Percentiles rank a stretch among this genome's conserved stretches.
phyloP scores from a whole-genome alignment of 2,888 invertebrate species.

The Euzetes globulus region DNA sequence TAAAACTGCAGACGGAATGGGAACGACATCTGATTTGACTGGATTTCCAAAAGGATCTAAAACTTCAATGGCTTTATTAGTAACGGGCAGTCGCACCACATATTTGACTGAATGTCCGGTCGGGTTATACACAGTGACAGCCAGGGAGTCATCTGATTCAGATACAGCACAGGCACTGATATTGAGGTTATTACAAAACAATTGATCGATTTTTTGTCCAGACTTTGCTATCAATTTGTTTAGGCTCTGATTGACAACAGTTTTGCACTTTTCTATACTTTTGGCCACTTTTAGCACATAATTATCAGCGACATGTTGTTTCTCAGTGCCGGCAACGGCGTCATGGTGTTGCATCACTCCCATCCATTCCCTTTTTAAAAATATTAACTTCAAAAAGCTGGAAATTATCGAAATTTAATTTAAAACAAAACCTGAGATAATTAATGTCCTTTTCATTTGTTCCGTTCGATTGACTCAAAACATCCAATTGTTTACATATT shows the following conservation, averaged over 20 bases:
- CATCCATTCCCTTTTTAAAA: slow-evolving; percentile 40
- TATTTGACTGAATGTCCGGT: slow-evolving; percentile 53
- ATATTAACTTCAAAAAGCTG: no score
- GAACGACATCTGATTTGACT: slow-evolving; percentile 49
- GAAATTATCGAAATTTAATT: no score
- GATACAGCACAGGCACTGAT: slow-evolving; percentile 26
- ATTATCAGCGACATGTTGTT: slow-evolving; percentile 65
- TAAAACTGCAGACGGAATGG: slow-evolving; percentile 55
- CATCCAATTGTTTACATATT: slow-evolving; percentile 31
- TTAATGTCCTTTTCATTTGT: neutral
- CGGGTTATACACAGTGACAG: slow-evolving; percentile 33
- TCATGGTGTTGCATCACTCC: slow-evolving; percentile 74
- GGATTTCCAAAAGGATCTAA: slow-evolving; percentile 16
- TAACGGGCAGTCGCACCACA: slow-evolving; percentile 54
- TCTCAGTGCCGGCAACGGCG: slow-evolving; percentile 59
- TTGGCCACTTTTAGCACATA: slow-evolving; percentile 55
- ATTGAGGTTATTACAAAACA: slow-evolving; percentile 29
- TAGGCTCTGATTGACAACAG: slow-evolving; percentile 36
- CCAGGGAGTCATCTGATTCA: neutral
- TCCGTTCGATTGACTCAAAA: neutral
- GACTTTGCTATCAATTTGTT: slow-evolving; percentile 36
- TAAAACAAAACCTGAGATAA: neutral
- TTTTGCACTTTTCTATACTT: slow-evolving; percentile 18
- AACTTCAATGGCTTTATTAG: slow-evolving; percentile 43
- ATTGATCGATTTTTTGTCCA: neutral